Evolutionary conservation across 2,888 invertebrate species (phyloP).

Genomic region (Cryptocephalus moraei): DNA sequence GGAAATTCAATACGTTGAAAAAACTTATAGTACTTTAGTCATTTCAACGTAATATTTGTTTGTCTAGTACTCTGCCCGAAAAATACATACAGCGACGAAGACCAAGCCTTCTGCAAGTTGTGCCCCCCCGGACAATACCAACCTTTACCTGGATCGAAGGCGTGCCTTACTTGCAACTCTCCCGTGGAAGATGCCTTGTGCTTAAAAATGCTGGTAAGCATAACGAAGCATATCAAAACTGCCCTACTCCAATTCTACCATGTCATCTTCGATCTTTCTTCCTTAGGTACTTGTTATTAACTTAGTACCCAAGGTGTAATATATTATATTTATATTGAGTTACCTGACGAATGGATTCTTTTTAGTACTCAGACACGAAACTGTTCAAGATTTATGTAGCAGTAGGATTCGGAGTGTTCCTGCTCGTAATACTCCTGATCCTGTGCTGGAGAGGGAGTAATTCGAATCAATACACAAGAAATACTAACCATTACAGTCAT

Average conservation of each 20-base stretch:
- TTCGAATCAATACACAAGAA: conserved; percentile 1
- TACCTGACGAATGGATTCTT: conserved; percentile 5
- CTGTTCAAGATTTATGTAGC: conserved; percentile 26
- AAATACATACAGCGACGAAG: conserved; percentile 31
- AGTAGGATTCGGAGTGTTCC: conserved; percentile 19
- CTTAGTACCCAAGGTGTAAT: too few species aligned
- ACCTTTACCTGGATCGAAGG: conserved; percentile 30
- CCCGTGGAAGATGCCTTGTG: conserved; percentile 33
- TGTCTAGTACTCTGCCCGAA: conserved; percentile 32
- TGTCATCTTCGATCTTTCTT: not conserved
- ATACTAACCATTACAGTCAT: conserved; percentile 11
- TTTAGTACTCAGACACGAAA: conserved; percentile 24
- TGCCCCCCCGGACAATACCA: conserved; percentile 35
- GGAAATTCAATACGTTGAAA: too few species aligned
- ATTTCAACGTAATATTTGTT: too few species aligned
- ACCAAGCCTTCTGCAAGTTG: conserved; percentile 28
- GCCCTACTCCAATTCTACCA: not conserved
- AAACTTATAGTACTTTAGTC: too few species aligned
- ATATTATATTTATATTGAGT: too few species aligned
- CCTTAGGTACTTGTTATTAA: not conserved
- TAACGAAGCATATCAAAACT: too few species aligned
- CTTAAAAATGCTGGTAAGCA: conserved; percentile 26
- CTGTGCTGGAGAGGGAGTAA: conserved; percentile 15
- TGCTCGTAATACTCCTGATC: conserved; percentile 15
- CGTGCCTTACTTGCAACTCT: conserved; percentile 30